phyloP scores from a whole-genome alignment of 2,113 vertebrate genomes.

The Speoplatyrhinus poulsoni region DNA sequence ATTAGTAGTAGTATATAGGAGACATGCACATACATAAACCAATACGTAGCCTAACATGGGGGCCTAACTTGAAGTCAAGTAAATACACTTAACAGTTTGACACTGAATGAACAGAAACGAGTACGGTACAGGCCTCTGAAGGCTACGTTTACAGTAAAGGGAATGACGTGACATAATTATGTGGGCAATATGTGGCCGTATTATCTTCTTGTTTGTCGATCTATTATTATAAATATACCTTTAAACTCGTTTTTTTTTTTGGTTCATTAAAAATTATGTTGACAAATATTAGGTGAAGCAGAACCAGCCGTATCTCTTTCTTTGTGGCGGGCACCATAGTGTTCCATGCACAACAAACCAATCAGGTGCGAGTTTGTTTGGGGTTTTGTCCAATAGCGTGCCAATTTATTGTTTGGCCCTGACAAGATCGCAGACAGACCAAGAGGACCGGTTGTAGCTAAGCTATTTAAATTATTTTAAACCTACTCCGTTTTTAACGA shows the following conservation, averaged over 20 bases:
- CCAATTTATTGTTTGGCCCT: conserved; percentile 26
- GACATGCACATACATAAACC: too few relatives aligned
- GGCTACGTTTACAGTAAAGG: too few relatives aligned
- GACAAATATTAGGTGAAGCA: not conserved
- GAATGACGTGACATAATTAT: too few relatives aligned
- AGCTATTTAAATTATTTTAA: conserved; percentile 54
- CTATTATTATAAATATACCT: too few relatives aligned
- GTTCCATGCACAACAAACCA: conserved; percentile 57
- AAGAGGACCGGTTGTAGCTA: conserved; percentile 67
- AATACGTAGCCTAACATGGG: too few relatives aligned
- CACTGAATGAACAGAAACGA: too few relatives aligned
- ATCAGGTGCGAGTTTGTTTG: conserved; percentile 45
- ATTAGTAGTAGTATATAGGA: too few relatives aligned
- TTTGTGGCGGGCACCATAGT: conserved; percentile 53
- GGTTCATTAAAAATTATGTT: not conserved
- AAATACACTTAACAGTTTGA: too few relatives aligned
- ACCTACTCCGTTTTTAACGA: conserved; percentile 8
- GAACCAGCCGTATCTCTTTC: conserved; percentile 33
- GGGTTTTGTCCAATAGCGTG: conserved; percentile 37
- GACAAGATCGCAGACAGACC: conserved; percentile 59
- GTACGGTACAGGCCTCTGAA: too few relatives aligned
- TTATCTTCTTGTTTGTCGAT: not conserved
- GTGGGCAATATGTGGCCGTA: not conserved
- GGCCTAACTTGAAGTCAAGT: too few relatives aligned
- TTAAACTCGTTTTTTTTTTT: not conserved